Conservation (phyloP, 2,797 vertebrate species). For the Enteromius paludinosus region DNA sequence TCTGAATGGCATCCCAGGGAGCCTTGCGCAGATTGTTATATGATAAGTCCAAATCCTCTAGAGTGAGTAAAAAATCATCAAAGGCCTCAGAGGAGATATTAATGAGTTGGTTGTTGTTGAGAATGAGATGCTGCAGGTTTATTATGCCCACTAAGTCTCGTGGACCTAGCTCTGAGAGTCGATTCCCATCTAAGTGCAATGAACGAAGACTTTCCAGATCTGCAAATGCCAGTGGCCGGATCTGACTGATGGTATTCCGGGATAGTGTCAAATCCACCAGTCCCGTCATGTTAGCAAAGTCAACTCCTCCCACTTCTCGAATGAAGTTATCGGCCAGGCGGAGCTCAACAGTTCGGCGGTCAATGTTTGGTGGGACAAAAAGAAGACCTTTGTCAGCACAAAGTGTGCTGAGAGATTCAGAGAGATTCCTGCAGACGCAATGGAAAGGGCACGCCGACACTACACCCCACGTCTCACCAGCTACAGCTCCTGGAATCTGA, state of each 20-base stretch:
- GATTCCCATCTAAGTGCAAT: constrained; percentile 89
- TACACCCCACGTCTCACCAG: constrained; percentile 83
- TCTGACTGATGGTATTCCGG: constrained; percentile 87
- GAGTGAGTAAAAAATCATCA: constrained; percentile 86
- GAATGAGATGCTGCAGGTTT: constrained; percentile 91
- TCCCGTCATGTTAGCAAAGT: constrained; percentile 91
- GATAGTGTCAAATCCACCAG: constrained; percentile 92
- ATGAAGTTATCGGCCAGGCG: constrained; percentile 93
- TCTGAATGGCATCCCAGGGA: constrained; percentile 90
- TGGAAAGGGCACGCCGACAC: constrained; percentile 88
- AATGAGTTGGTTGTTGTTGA: constrained; percentile 91
- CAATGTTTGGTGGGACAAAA: constrained; percentile 88
- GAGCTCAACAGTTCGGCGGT: constrained; percentile 91
- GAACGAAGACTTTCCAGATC: constrained; percentile 92
- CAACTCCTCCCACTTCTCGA: constrained; percentile 82
- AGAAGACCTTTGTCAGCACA: constrained; percentile 93
- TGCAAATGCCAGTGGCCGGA: constrained; percentile 86
- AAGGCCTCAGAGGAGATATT: constrained; percentile 84
- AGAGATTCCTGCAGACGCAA: constrained; percentile 92
- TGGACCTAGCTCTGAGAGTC: constrained; percentile 81
- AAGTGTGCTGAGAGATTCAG: constrained; percentile 91
- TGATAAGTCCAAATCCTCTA: constrained; percentile 92
- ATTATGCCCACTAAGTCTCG: constrained; percentile 84
- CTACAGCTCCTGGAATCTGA: constrained; percentile 67
- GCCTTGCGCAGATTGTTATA: constrained; percentile 90